phyloP scores from a whole-genome alignment of 1,140 invertebrate species.

The Gryon sp. region DNA sequence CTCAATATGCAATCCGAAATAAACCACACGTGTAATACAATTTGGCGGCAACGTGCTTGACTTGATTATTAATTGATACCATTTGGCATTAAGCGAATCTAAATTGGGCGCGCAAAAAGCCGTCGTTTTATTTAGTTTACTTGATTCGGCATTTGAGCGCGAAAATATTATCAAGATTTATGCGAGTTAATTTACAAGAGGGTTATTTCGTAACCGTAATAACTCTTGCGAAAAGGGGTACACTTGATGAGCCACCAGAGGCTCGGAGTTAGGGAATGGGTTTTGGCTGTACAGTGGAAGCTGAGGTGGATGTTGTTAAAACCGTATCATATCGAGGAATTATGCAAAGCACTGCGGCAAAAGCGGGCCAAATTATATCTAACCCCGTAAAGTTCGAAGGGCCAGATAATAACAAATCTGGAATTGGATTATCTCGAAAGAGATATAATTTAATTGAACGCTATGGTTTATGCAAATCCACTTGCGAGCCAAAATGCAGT shows the following conservation, averaged over 20 bases:
- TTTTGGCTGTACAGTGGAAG: too few species aligned
- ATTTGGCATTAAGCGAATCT: not conserved
- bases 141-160: not conserved
- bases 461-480: constrained; percentile 23
- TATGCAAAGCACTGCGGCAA: constrained; percentile 54
- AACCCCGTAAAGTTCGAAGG: constrained; percentile 1
- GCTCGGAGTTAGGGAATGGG: constrained; percentile 4
- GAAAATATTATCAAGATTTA: constrained; percentile 50
- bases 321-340: constrained; percentile 60
- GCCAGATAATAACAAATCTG: constrained; percentile 48
- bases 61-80: too few species aligned
- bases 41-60: too few species aligned
- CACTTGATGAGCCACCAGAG: constrained; percentile 59
- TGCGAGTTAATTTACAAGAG: constrained; percentile 50
- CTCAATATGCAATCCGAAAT: too few species aligned
- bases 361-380: constrained; percentile 36
- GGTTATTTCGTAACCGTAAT: constrained; percentile 34
- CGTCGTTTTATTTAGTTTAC: constrained; percentile 32
- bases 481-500: not conserved
- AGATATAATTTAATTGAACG: constrained; percentile 21
- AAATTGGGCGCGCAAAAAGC: constrained; percentile 26
- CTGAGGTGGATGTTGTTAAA: constrained; percentile 38
- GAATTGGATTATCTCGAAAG: constrained; percentile 24
- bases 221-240: constrained; percentile 63
- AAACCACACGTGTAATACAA: too few species aligned